phyloP scores from a whole-genome alignment of 35 echinoderm and acorn worm genomes.

The Ophioderma brevispina region DNA sequence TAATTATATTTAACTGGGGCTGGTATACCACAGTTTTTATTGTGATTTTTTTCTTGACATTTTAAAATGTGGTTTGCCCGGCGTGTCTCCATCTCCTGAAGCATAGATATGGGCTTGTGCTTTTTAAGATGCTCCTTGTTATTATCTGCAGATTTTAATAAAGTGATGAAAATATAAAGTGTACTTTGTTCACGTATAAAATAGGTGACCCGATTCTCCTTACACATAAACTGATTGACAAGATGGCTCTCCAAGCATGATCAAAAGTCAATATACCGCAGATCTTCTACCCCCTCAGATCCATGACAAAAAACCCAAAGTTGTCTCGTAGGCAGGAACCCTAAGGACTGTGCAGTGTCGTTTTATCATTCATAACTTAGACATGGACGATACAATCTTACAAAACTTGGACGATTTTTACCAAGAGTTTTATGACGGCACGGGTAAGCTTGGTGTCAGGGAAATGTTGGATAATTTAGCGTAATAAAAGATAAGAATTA shows the following conservation, averaged over 20 bases:
- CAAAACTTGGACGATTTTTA: conserved; percentile 27
- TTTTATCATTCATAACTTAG: conserved; percentile 21
- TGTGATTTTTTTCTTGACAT: too few species aligned
- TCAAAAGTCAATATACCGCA: conserved; percentile 15
- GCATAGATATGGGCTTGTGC: too few species aligned
- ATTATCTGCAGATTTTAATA: too few species aligned
- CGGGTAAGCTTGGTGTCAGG: too few species aligned
- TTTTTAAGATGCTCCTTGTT: too few species aligned
- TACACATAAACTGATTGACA: background rate
- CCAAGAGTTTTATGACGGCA: conserved; percentile 25
- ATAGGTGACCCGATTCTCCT: background rate
- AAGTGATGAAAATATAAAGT: background rate
- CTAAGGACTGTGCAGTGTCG: conserved; percentile 50
- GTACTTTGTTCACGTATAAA: too few species aligned
- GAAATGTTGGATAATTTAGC: too few species aligned
- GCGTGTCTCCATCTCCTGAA: too few species aligned
- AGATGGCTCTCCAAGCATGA: conserved; percentile 22
- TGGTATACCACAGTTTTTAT: too few species aligned
- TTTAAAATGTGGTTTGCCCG: too few species aligned
- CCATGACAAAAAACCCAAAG: conserved; percentile 2
- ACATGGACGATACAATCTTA: background rate
- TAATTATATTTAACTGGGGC: too few species aligned
- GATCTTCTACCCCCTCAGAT: conserved; percentile 17
- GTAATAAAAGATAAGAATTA: too few species aligned
- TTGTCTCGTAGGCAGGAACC: conserved; percentile 50